Conservation (phyloP, 2,113 vertebrate genomes). For the Leptosomus discolor region DNA sequence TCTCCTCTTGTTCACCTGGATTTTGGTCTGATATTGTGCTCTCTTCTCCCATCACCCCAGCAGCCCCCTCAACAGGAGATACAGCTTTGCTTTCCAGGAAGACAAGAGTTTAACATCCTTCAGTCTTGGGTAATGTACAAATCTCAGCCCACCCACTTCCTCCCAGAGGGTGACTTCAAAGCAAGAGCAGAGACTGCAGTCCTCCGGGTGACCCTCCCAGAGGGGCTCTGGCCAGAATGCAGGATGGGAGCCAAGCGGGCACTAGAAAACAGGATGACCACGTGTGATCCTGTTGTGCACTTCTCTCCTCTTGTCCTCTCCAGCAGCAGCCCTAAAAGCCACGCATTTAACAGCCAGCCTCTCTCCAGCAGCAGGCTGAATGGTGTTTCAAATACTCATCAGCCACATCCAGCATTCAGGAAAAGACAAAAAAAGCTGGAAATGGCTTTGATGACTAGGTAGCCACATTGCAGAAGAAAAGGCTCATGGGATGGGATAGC, state of each 20-base stretch:
- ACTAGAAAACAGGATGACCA: constrained; percentile 27
- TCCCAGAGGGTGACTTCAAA: neutral
- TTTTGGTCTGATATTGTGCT: neutral
- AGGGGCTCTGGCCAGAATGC: neutral
- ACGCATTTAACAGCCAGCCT: neutral
- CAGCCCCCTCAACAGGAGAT: neutral
- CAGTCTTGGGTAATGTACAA: neutral
- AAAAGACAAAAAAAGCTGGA: constrained; percentile 1
- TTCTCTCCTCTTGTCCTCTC: neutral
- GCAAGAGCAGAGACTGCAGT: neutral
- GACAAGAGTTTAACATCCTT: neutral
- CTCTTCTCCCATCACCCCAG: neutral
- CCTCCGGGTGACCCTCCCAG: neutral
- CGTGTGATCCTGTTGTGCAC: neutral
- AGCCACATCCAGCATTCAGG: neutral
- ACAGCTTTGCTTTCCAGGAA: neutral
- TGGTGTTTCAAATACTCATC: neutral
- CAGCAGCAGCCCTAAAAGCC: neutral
- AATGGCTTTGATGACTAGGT: neutral
- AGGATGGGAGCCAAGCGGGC: neutral
- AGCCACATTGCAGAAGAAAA: neutral
- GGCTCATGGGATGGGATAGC: neutral
- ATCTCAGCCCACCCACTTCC: neutral
- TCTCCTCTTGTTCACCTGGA: neutral
- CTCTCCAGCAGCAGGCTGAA: neutral